A percentile compares a stretch with the other conserved stretches of the same genome.
Evolutionary conservation across 1,140 invertebrate genomes (phyloP).

Genomic region (Oscheius sp.): DNA sequence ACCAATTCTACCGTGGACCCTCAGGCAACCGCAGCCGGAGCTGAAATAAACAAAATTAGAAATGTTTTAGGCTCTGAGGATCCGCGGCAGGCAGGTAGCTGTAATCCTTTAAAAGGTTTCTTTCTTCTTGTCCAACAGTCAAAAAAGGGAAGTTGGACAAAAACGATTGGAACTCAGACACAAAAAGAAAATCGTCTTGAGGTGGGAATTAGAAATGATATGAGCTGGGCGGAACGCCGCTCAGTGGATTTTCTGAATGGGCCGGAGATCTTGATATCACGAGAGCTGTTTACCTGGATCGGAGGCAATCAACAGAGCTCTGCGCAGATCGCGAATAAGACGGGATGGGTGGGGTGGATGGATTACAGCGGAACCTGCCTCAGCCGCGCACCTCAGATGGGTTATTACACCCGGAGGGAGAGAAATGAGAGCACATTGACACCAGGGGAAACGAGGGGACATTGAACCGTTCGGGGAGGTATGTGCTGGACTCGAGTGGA

Average conservation of each 20-base stretch:
- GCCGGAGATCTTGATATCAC: conserved; percentile 11
- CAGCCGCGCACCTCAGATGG: conserved; percentile 10
- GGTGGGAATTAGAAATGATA: background rate
- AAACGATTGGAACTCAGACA: background rate
- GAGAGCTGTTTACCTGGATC: conserved; percentile 11
- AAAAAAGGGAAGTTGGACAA: background rate
- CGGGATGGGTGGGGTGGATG: conserved; percentile 5
- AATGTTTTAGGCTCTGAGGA: background rate
- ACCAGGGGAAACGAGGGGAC: background rate
- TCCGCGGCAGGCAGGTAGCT: conserved; percentile 8
- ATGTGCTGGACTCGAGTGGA: too few relatives aligned
- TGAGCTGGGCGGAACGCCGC: background rate
- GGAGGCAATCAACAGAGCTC: conserved; percentile 7
- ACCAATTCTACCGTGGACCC: conserved; percentile 7
- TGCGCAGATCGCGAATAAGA: background rate
- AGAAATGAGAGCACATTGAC: background rate
- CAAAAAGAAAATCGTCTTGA: background rate
- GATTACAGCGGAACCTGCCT: conserved; percentile 10
- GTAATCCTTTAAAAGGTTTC: too few relatives aligned
- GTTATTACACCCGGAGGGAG: conserved; percentile 3
- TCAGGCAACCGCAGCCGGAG: conserved; percentile 2
- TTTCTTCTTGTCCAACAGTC: background rate
- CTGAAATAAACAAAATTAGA: background rate
- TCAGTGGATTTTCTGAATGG: conserved; percentile 7
- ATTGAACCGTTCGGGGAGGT: background rate